Evolutionary conservation across 2,113 vertebrate species (phyloP), one percentile per base, ranked within the genome.

Genomic region (Xenotilapia leptura): DNA sequence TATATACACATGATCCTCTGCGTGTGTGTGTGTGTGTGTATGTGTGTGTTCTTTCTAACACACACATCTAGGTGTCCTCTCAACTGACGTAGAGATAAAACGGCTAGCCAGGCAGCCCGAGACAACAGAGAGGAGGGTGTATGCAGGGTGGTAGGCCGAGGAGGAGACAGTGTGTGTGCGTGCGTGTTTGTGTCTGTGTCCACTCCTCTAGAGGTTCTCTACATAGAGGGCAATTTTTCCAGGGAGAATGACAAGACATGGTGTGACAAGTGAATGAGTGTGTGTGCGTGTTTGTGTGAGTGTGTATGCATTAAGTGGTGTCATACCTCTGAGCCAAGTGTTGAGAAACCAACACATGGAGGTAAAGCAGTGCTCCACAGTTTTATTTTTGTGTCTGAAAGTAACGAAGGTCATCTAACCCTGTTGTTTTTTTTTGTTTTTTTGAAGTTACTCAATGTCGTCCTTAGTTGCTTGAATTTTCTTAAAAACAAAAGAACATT

Each of bases 371-470:
- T 84, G 95, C 90, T 95, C 93, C 94, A 93, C 84, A 94, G 93
- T 92, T 88, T 94, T 60, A 83, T 92, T 95, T 95, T 95, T 95
- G 93, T 89, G 90, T 93, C 86, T 93, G 85, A 90, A 94, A 92
- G 94, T 93, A 92, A 95, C 90, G 88, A 91, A 96, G 96, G 94
- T 95, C 90, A 62, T 93, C 93, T 89, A 96, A 97, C 95, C 96
- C 96, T 96, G 96, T 96, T 68, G 19, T 0, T 5, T n/a, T 65
- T 65, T 4, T 7, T 8, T 62, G 1, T 36, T 65, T 65, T 65
- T 73, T 96, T 96, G 92, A 92, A 94, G 94, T 95, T 96, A 94
- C 82, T 95, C 93, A 92, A 92, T 91, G 94, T 94, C 81, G 53
- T 94, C 89, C 95, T 94, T 92, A 90, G 88, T 96, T 95, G 90